phyloP scores from a whole-genome alignment of 2,113 vertebrate species.

The Sialia sialis region DNA sequence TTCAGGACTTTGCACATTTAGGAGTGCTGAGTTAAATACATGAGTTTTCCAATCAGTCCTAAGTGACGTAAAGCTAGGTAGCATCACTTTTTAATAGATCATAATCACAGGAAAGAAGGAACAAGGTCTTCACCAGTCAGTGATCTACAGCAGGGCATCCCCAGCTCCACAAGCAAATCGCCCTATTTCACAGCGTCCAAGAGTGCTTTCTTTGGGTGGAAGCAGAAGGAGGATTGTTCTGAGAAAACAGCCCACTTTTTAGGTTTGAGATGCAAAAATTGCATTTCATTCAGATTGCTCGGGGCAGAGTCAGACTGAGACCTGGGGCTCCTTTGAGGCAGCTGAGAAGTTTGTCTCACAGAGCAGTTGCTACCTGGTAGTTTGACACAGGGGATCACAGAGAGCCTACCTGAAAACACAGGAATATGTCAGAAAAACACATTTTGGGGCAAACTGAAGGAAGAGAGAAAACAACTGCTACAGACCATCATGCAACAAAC shows the following conservation, averaged over 20 bases:
- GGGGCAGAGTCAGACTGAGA: no score
- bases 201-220: background rate
- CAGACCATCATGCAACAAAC: background rate
- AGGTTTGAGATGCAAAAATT: background rate
- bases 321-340: no score
- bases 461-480: background rate
- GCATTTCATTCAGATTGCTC: background rate
- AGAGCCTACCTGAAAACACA: rapidly evolving
- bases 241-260: background rate
- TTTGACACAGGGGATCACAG: background rate
- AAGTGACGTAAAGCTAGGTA: background rate
- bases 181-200: background rate
- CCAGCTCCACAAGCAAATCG: background rate
- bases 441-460: background rate
- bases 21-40: background rate
- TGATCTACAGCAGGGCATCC: background rate
- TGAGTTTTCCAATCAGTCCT: background rate
- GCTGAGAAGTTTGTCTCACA: no score
- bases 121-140: background rate
- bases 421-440: background rate
- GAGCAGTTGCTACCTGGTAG: background rate
- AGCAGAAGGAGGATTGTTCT: background rate
- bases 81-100: background rate
- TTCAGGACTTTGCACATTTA: background rate
- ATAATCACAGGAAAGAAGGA: background rate